Base-by-base conservation (phyloP, 2,113 vertebrate genomes). In the Noctilio leporinus region DNA sequence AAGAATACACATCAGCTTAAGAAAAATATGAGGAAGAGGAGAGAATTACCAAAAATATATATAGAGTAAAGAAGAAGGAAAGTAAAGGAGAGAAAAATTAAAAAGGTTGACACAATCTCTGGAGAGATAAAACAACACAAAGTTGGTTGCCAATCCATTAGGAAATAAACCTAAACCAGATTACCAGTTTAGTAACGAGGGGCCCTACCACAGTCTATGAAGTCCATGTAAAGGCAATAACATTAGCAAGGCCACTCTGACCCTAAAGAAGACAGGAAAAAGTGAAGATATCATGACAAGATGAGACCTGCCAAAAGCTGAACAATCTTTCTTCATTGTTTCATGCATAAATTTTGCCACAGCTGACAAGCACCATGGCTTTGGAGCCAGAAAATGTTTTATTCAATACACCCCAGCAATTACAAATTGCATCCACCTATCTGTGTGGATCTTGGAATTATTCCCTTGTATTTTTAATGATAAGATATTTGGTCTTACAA, bases 381-480 rank as follows among this genome's bases (percentile, higher is more conserved):
- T 75, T 51, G 20, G 20, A 38, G 67, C 57, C 75, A 80, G 76
- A 20, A 86, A 77, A 82, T 35, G 11, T 51, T 55, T 55, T 91
- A 70, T 28, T 92, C 38, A 70, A n/a, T 49, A 33, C 10, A 70
- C 35, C 4, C 8, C 45, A 73, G 49, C 10, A 69, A 8, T 89
- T 76, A 35, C 20, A n/a, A 75, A 87, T 80, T 80, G 20, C n/a
- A 85, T 57, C 81, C 24, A 73, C 84, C 73, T 45, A 62, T 28
- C 51, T 51, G 65, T 88, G 84, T 86, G 24, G 40, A 43, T 57
- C 72, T 96, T 93, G 84, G 78, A 96, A 78, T 47, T 14, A 47
- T 38, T 92, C 70, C 64, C 35, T 87, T 86, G 91, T 17, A 59
- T 89, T 91, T 95, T 81, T 81, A 90, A 87, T 81, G 40, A 86